Conservation (phyloP, 2,797 vertebrate species). For the Adrianichthys oophorus region DNA sequence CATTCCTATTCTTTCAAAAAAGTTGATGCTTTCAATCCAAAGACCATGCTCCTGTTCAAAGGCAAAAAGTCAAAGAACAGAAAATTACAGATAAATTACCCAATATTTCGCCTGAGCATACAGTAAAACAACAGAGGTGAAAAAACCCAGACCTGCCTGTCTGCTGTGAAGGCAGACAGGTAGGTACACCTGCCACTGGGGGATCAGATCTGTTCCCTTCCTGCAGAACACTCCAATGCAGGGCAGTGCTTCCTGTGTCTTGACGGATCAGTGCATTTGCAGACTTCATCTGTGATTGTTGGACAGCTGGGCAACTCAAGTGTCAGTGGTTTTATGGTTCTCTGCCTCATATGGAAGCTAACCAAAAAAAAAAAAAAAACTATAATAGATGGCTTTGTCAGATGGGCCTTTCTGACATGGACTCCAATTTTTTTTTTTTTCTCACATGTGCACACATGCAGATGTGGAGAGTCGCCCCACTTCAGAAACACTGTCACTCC, state of each 20-base stretch:
- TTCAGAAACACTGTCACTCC: slow-evolving; percentile 31
- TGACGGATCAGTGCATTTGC: slow-evolving; percentile 1
- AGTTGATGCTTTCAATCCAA: too few relatives aligned
- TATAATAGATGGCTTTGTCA: slow-evolving; percentile 20
- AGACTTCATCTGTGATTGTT: slow-evolving; percentile 24
- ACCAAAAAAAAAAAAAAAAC: slow-evolving; percentile 30
- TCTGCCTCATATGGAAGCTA: slow-evolving; percentile 20
- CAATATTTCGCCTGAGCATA: too few relatives aligned
- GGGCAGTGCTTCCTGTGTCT: slow-evolving; percentile 9
- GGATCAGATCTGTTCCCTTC: slow-evolving; percentile 4
- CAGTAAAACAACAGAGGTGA: too few relatives aligned
- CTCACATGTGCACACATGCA: slow-evolving; percentile 23
- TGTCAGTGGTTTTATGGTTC: slow-evolving; percentile 51
- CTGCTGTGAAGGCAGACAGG: slow-evolving; percentile 4
- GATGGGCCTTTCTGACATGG: slow-evolving; percentile 34
- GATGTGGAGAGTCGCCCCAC: slow-evolving; percentile 26
- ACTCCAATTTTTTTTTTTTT: slow-evolving; percentile 37
- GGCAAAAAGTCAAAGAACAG: too few relatives aligned
- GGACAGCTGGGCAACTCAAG: slow-evolving; percentile 32
- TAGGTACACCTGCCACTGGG: neutral
- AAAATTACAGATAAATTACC: too few relatives aligned
- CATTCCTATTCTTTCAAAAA: too few relatives aligned
- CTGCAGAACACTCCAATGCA: slow-evolving; percentile 8
- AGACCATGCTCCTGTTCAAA: too few relatives aligned
- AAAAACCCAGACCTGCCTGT: neutral